Percentiles rank a stretch among this genome's conserved stretches.
Evolutionary conservation across 2,797 vertebrate species (phyloP).

Genomic region (Denticeps clupeoides): DNA sequence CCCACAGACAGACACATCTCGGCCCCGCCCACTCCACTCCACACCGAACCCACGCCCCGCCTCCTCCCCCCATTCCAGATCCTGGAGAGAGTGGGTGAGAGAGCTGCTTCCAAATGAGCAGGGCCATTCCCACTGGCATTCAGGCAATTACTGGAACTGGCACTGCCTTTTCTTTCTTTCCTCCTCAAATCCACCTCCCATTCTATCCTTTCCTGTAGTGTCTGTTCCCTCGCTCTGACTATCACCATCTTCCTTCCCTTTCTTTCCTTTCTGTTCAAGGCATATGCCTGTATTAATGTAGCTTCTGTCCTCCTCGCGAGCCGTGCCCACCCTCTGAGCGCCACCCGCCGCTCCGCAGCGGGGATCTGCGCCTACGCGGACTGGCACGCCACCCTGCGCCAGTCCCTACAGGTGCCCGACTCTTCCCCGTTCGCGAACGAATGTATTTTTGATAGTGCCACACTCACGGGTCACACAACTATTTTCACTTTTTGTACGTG

Average conservation of each 20-base stretch:
- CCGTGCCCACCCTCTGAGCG: conserved; percentile 12
- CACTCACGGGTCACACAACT: too few species aligned
- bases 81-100: conserved; percentile 22
- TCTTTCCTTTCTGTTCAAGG: conserved; percentile 34
- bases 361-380: conserved; percentile 9
- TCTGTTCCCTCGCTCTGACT: conserved; percentile 28
- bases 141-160: conserved; percentile 53
- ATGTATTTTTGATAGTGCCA: neutral
- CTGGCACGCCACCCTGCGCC: neutral
- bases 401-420: neutral
- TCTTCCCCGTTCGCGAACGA: neutral
- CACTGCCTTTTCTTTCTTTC: conserved; percentile 24
- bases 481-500: too few species aligned
- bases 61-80: conserved; percentile 6
- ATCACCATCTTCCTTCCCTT: conserved; percentile 10
- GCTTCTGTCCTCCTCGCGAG: conserved; percentile 51
- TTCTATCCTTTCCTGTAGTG: conserved; percentile 21
- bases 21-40: conserved; percentile 2
- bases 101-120: conserved; percentile 51
- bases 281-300: conserved; percentile 60
- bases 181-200: conserved; percentile 5
- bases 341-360: conserved; percentile 6
- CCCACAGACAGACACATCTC: neutral
- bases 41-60: conserved; percentile 11
- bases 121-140: conserved; percentile 53